Base-by-base conservation (phyloP, 1,140 invertebrate genomes). In the Ridgeia piscesae region DNA sequence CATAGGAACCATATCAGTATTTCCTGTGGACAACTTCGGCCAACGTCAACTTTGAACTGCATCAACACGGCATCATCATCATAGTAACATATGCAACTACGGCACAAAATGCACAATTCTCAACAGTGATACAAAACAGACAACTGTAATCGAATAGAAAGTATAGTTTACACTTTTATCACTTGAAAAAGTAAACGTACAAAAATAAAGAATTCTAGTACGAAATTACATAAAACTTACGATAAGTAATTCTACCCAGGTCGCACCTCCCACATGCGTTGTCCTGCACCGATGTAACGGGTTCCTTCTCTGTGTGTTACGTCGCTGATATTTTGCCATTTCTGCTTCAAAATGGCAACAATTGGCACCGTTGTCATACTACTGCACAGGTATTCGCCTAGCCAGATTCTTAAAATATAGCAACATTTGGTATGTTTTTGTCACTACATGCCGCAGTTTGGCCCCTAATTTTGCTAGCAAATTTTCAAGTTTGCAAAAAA, bases 151-250 rank as follows among this genome's bases (percentile, higher is more conserved):
- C 58, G 58, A 77, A 77, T 77, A 77, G 58, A 77, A 77, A 77
- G 58, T 77, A 77, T 77, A 77, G 8, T 77, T 77, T 77, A 77
- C 14, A 77, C 58, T 21, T 77, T 77, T 31, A 21, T 77, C 58
- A 77, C 58, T 77, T 77, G 58, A 77, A 77, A 77, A 77, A 77
- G 58, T 77, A 77, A 77, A 77, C 17, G 58, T 77, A 77, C 58
- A 77, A 77, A 77, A 77, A 77, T 77, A 77, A 77, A 77, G 58
- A 77, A 77, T 77, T 77, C 58, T 77, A 77, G 58, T 77, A 77
- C 58, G 58, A 77, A 77, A 77, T 77, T 77, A 77, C 27, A 77
- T 77, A 77, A 77, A 77, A 77, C 58, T 77, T 77, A 77, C 58
- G 27, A 77, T 77, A 77, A 77, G 58, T 77, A 77, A 77, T 27